A percentile compares a stretch with the other conserved stretches of the same genome.
These are phyloP conservation scores for Drosophila ezoana DNA, from an alignment of 2,888 invertebrate genomes.

Conservation along the genomic window DNA sequence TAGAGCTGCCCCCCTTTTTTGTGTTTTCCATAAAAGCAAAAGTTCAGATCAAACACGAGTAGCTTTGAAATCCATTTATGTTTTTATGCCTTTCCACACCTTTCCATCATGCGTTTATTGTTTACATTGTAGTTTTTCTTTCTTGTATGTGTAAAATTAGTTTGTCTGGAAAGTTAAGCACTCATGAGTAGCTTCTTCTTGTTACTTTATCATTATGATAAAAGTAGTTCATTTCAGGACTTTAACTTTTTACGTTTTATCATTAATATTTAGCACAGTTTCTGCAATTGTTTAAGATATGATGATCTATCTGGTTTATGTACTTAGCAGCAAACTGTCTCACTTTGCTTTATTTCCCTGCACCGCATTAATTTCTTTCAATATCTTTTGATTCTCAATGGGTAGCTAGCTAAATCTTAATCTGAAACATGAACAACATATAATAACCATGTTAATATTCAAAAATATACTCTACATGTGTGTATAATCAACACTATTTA, in stretches of 20 bases:
- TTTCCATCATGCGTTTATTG: constrained; percentile 26
- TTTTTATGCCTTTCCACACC: constrained; percentile 4
- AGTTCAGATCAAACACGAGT: constrained; percentile 37
- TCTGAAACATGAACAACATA: constrained; percentile 32
- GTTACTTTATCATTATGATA: constrained; percentile 11
- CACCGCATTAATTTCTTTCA: constrained; percentile 39
- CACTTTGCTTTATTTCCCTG: constrained; percentile 37
- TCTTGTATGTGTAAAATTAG: constrained; percentile 26
- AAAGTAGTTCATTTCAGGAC: constrained; percentile 16
- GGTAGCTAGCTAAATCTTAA: constrained; percentile 37
- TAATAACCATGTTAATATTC: constrained; percentile 37
- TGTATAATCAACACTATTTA: constrained; percentile 39
- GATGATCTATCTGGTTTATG: constrained; percentile 1
- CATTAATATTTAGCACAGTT: constrained; percentile 30
- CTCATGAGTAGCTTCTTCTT: constrained; percentile 23
- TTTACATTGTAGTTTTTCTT: constrained; percentile 34
- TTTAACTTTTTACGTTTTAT: constrained; percentile 11
- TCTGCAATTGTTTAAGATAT: constrained; percentile 8
- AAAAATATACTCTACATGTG: constrained; percentile 35
- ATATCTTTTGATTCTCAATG: constrained; percentile 23
- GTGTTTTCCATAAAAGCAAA: constrained; percentile 36
- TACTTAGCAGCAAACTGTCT: constrained; percentile 11
- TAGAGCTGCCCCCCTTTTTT: constrained; percentile 53
- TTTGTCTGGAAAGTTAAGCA: constrained; percentile 21
- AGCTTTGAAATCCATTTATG: constrained; percentile 39